These are phyloP conservation scores for Sinelater perroti DNA, from an alignment of 2,888 invertebrate genomes.

Conservation along the genomic window DNA sequence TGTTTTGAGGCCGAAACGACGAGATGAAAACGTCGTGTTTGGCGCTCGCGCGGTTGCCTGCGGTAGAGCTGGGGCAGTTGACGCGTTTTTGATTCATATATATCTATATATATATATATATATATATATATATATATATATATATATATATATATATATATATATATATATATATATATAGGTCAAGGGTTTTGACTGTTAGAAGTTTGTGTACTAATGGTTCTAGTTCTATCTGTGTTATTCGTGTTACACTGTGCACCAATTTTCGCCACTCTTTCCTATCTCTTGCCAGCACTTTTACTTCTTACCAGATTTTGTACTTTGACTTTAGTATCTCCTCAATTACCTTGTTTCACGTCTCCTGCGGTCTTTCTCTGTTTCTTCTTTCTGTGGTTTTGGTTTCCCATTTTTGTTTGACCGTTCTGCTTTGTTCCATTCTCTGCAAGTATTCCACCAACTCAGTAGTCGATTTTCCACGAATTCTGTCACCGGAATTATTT, in stretches of 20 bases:
- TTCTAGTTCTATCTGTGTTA: too few relatives aligned
- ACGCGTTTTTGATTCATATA: too few relatives aligned
- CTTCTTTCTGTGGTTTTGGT: background rate
- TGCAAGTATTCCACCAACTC: background rate
- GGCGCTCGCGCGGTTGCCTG: too few relatives aligned
- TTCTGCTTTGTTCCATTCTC: background rate
- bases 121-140: too few relatives aligned
- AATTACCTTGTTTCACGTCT: background rate
- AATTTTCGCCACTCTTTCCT: background rate
- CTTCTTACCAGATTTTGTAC: background rate
- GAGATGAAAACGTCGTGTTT: too few relatives aligned
- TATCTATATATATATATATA: too few relatives aligned
- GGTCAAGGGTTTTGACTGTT: too few relatives aligned
- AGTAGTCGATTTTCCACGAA: background rate
- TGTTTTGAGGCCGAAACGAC: too few relatives aligned
- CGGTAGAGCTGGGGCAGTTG: too few relatives aligned
- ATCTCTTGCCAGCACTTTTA: background rate
- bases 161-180: too few relatives aligned
- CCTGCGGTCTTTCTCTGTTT: background rate
- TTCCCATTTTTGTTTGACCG: background rate
- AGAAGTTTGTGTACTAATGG: too few relatives aligned
- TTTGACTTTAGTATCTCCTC: background rate
- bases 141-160: too few relatives aligned
- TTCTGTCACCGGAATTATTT: background rate
- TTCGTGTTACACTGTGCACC: slow-evolving; percentile 2